phyloP scores from a whole-genome alignment of 2,113 vertebrate species.

The Pteropus alecto region DNA sequence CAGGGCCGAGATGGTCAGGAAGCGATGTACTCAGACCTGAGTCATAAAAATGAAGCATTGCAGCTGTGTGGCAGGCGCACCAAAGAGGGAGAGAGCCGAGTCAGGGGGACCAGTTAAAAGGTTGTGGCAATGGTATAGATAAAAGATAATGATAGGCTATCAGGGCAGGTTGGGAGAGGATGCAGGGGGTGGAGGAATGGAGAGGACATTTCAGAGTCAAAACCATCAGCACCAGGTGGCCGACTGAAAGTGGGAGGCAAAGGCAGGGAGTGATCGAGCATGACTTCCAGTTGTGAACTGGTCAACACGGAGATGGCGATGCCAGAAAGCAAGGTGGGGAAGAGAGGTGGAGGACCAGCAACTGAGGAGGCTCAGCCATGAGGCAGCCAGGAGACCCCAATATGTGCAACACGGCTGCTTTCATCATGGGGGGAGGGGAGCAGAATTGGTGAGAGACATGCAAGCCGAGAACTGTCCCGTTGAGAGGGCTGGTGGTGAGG shows the following conservation, averaged over 20 bases:
- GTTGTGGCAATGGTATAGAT: background rate
- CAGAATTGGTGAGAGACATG: background rate
- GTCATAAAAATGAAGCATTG: background rate
- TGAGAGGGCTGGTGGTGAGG: fast-evolving
- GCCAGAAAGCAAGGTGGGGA: background rate
- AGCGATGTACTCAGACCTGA: background rate
- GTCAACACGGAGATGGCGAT: background rate
- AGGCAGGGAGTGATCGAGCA: background rate
- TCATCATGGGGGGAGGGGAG: background rate
- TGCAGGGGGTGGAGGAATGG: background rate
- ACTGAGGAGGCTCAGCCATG: background rate
- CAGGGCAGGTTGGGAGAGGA: background rate
- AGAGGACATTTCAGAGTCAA: background rate
- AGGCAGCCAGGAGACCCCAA: background rate
- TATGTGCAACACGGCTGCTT: background rate
- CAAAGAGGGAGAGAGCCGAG: background rate
- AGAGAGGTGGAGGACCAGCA: background rate
- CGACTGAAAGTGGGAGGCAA: background rate
- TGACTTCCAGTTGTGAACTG: background rate
- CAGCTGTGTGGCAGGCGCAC: background rate
- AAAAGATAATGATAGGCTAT: background rate
- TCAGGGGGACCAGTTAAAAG: background rate
- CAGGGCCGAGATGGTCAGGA: background rate
- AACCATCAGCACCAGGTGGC: background rate
- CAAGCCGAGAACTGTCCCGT: background rate